Base-by-base conservation (phyloP, 1,140 invertebrate species). In the Euwallacea similis region DNA sequence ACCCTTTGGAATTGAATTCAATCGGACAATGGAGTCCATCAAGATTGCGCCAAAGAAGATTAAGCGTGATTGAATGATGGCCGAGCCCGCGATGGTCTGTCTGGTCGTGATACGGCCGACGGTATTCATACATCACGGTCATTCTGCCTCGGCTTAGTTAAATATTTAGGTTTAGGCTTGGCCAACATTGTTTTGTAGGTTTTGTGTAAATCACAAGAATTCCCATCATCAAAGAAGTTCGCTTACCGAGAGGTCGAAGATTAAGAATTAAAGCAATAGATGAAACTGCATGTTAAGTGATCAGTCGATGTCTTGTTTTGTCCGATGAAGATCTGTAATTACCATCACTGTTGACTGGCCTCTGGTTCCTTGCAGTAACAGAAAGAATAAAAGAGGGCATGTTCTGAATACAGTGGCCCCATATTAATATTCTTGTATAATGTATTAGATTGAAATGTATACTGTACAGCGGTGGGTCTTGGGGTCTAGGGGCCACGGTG, bases 31-130 rank as follows among this genome's bases (percentile, higher is more conserved):
- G 47, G 63, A 42, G 41, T 65, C 11, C 63, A 55, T 65, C 47
- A 65, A 53, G 46, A 53, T 65, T 65, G 63, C 63, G 46, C 11
- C 11, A 65, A 65, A 65, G 63, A 65, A 65, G 63, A 65, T 65
- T 65, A 65, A 41, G 54, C 16, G n/a, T 42, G 43, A 65, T 65
- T 65, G 63, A 65, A 46, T 54, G 63, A 65, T 65, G 63, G 63
- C 63, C 63, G 63, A 65, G 63, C 63, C 63, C 50, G 41, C 42
- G 44, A 42, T 42, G 43, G 61, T 61, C 59, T n/a, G 54, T 56
- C 42, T 44, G 46, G 10, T 54, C 63, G 63, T 65, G 63, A 50
- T 42, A 10, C 11, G 10, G 8, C 41, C 21, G 21, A 33, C 42
- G 16, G 46, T 43, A 41, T 53, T 63, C 61, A 54, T 65, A 65